Evolutionary conservation across 2,888 invertebrate genomes (phyloP), one percentile per base, ranked within the genome.

Genomic region (Leucophenga montana): DNA sequence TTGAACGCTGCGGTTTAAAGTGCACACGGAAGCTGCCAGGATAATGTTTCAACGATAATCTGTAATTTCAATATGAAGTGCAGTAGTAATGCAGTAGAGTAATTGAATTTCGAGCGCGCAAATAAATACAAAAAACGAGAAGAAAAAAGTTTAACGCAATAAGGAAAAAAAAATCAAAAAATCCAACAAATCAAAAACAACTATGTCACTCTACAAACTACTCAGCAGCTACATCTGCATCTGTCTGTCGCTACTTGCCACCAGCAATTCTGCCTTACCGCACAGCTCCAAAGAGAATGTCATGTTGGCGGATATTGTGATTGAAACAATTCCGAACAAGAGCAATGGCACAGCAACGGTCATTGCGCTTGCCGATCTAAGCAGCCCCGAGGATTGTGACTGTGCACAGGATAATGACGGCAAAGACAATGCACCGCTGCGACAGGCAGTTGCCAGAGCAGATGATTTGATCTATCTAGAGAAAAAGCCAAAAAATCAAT

Each of bases 381-480:
- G 73, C 70, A 72, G 77, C 44, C 69, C 75, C 53, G 75, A 76
- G 68, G 68, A 68, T 16, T 9, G 46, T 18, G 9, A 14, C 2
- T 1, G 71, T 39, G 75, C 68, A 31, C 67, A 70, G 56, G 48
- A 72, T 13, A 20, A 65, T 16, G 22, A 64, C 66, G 68, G 73
- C 71, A 75, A 50, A 16, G 16, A n/a, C 0, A 61, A 75, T 66
- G 74, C 70, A 4, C 75, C 80, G n/a, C n/a, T 67, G 68, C 33
- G 18, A 14, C 16, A 16, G 13, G 18, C 20, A 39, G 39, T 69
- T 72, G 77, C 73, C 69, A 71, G 70, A 66, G 71, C 76, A 68
- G 87, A 87, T 75, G 87, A 87, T 71, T 78, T 88, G 78, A 87
- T 88, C 68, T 85, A 85, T 62, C 75, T 78, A 20, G 80, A 77